A percentile compares a stretch with the other conserved stretches of the same genome.
Evolutionary conservation across 35 echinoderm and acorn worm genomes (phyloP).

Genomic region (Lytechinus variegatus): DNA sequence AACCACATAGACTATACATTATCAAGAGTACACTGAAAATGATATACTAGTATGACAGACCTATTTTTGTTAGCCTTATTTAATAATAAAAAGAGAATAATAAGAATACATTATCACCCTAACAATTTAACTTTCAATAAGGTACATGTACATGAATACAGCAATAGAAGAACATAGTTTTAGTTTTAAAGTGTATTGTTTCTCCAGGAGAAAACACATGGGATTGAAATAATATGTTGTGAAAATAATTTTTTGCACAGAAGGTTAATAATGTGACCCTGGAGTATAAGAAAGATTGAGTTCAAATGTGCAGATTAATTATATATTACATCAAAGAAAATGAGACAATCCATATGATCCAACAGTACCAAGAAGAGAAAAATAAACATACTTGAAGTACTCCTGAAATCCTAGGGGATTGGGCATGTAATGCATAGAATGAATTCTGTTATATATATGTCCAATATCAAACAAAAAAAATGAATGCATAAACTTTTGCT

Average conservation of each 20-base stretch:
- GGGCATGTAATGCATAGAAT: background rate
- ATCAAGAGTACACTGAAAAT: background rate
- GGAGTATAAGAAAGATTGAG: background rate
- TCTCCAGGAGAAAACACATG: background rate
- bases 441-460: background rate
- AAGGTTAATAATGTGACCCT: background rate
- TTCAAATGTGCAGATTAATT: background rate
- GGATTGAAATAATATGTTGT: background rate
- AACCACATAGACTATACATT: background rate
- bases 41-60: background rate
- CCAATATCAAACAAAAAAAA: background rate
- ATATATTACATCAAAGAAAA: background rate
- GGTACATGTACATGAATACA: background rate
- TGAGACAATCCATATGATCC: background rate
- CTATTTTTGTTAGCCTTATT: background rate
- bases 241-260: background rate
- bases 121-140: background rate
- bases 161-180: background rate
- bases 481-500: background rate
- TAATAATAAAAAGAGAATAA: background rate
- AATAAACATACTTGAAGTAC: background rate
- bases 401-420: background rate
- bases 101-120: background rate
- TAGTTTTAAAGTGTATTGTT: background rate
- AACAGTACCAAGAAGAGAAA: background rate